phyloP scores from a whole-genome alignment of 2,888 invertebrate genomes.

The Leptinotarsa rubiginosa region DNA sequence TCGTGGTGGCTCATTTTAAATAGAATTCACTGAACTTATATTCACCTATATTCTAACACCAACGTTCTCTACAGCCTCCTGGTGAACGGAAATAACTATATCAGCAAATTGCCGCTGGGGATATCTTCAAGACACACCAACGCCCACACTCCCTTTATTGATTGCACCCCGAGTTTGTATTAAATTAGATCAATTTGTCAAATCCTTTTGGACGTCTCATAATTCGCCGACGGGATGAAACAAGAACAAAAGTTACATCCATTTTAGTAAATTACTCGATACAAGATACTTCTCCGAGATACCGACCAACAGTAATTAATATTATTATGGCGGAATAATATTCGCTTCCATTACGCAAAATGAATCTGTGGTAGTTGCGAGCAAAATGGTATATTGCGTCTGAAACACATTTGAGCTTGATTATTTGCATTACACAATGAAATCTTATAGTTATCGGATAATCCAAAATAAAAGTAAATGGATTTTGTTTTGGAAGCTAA shows the following conservation, averaged over 20 bases:
- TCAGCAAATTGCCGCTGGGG: not conserved
- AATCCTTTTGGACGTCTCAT: constrained; percentile 57
- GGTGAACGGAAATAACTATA: not conserved
- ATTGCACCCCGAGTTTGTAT: constrained; percentile 52
- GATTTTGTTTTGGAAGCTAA: too few relatives aligned
- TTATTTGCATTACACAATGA: not conserved
- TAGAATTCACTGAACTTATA: too few relatives aligned
- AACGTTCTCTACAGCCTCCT: too few relatives aligned
- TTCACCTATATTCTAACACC: too few relatives aligned
- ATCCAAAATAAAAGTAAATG: too few relatives aligned
- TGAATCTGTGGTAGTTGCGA: constrained; percentile 8
- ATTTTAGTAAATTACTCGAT: constrained; percentile 54
- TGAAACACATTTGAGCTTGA: not conserved
- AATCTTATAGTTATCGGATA: too few relatives aligned
- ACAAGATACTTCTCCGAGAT: constrained; percentile 51
- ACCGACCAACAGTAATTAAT: constrained; percentile 50
- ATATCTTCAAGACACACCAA: constrained; percentile 7
- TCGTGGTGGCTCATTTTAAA: too few relatives aligned
- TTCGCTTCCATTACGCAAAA: constrained; percentile 17
- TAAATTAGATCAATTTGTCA: constrained; percentile 61
- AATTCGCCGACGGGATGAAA: constrained; percentile 53
- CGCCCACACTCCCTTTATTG: constrained; percentile 47
- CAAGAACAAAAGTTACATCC: constrained; percentile 54
- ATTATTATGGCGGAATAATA: constrained; percentile 36
- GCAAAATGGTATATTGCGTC: not conserved